Base-by-base conservation (phyloP, 1,140 invertebrate genomes). In the Drosophila carrolli region DNA sequence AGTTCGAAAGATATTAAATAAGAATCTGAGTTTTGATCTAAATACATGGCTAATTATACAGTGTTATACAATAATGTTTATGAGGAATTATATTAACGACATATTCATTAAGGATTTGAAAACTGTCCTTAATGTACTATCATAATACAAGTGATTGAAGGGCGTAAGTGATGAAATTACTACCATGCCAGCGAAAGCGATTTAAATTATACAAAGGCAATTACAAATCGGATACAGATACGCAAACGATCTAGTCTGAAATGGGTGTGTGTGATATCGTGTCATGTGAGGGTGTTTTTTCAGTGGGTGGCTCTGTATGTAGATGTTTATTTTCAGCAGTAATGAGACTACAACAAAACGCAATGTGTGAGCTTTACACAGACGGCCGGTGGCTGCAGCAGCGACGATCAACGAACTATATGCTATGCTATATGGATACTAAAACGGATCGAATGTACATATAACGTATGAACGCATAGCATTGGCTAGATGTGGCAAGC, bases 271-370 rank as follows among this genome's bases (percentile, higher is more conserved):
- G 61, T 56, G 55, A 58, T 53, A 37, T 23, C 14, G 46, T 70
- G 50, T 54, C 27, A 11, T 65, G 41, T 74, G 14, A 48, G 41
- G 27, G 43, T 38, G 43, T 32, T 43, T 48, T 19, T 19, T 40
- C 27, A 27, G 35, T 51, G 40, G 23, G 29, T 51, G 41, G 56
- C 35, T 57, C 50, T 60, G 47, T 41, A 19, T 46, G 55, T 68
- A 51, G 23, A 53, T 74, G 54, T 13, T 44, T 86, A 73, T 72
- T 62, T 89, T 81, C 88, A 89, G 78, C 80, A 89, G 82, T 89
- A 84, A 89, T 89, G 84, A 83, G 79, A 89, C 84, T 89, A 89
- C 84, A 81, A 84, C 80, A 81, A 75, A 81, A 84, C 81, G 78
- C 77, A 85, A 79, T 60, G 46, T 37, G 68, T 66, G 66, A 65